Evolutionary conservation across 2,888 invertebrate species (phyloP).

Genomic region (Dugesia japonica): DNA sequence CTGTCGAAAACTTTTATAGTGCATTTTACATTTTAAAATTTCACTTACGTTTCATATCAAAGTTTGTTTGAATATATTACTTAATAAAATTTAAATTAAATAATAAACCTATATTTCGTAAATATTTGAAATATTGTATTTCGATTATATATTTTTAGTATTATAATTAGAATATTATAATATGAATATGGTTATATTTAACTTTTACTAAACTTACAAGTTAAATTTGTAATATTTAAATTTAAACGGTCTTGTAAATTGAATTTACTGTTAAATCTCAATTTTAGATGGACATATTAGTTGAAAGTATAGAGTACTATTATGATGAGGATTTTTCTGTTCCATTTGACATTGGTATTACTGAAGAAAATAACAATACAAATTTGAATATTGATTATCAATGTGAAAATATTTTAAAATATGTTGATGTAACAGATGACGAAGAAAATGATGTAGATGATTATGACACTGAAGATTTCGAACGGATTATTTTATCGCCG

Average conservation of each 20-base stretch:
- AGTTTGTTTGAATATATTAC: neutral
- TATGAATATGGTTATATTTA: too few relatives aligned
- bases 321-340: conserved; percentile 4
- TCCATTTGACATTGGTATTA: neutral
- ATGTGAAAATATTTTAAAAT: neutral
- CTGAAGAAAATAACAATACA: conserved; percentile 6
- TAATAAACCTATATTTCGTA: neutral
- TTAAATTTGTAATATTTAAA: too few relatives aligned
- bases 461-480: neutral
- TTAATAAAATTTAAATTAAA: neutral
- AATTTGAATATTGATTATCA: neutral
- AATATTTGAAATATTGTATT: neutral
- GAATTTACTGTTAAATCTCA: neutral
- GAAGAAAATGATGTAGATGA: neutral
- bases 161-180: too few relatives aligned
- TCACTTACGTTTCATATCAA: too few relatives aligned
- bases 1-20: too few relatives aligned
- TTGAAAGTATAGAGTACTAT: neutral
- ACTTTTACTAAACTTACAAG: too few relatives aligned
- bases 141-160: too few relatives aligned
- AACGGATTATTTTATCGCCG: neutral
- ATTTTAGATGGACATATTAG: conserved; percentile 10
- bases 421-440: neutral
- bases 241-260: neutral
- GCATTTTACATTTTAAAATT: too few relatives aligned